Conservation (phyloP, 1,140 invertebrate species). For the Dinoponera quadriceps region DNA sequence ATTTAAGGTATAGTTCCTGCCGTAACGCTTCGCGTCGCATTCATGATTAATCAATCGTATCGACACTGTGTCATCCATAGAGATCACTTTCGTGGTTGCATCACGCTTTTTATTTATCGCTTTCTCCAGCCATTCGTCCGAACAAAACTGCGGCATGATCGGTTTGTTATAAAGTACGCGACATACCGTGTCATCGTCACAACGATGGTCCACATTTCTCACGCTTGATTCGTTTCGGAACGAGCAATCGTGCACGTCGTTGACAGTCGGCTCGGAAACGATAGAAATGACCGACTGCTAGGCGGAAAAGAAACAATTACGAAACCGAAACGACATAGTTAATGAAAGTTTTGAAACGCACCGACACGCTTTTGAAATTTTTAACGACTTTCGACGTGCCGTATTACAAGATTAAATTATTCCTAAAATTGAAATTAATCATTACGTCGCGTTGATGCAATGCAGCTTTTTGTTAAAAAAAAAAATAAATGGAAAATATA, state of each 20-base stretch:
- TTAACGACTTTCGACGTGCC: neutral
- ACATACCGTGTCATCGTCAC: constrained; percentile 26
- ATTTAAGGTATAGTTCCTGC: neutral
- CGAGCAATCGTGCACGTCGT: constrained; percentile 37
- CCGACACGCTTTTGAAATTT: constrained; percentile 17
- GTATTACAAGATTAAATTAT: no score
- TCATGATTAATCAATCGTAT: neutral
- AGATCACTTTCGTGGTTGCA: constrained; percentile 23
- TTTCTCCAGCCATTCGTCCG: constrained; percentile 25
- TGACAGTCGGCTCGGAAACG: constrained; percentile 1
- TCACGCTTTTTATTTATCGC: constrained; percentile 19
- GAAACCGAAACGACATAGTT: constrained; percentile 16
- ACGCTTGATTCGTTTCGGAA: constrained; percentile 26
- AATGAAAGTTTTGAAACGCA: neutral
- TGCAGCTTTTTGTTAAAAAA: no score
- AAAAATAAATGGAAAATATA: no score
- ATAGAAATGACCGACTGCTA: neutral
- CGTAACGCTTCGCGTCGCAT: neutral
- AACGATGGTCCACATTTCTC: constrained; percentile 18
- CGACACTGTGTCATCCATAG: no score
- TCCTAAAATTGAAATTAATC: no score
- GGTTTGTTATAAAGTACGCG: constrained; percentile 27
- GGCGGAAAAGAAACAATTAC: constrained; percentile 24
- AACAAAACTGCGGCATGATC: neutral
- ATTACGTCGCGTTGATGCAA: no score